A percentile compares a stretch with the other conserved stretches of the same genome.
Conservation (phyloP, 2,113 vertebrate species). For the Psephotus haematonotus region DNA sequence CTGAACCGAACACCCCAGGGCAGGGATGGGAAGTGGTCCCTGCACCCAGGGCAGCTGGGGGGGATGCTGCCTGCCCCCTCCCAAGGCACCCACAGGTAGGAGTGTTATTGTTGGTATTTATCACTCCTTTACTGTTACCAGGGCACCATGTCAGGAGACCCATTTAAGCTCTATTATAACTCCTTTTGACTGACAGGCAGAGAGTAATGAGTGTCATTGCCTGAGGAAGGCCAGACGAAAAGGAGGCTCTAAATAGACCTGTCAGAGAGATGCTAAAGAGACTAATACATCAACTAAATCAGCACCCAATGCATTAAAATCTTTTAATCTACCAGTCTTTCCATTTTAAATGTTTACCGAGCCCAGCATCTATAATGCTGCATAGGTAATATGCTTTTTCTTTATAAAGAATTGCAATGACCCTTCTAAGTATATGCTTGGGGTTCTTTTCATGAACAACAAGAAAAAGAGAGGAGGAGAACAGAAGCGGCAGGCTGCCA, state of each 20-base stretch:
- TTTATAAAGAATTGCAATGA: slow-evolving; percentile 32
- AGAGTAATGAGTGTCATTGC: slow-evolving; percentile 11
- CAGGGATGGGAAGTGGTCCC: not conserved
- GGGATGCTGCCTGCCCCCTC: not conserved
- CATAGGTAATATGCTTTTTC: not conserved
- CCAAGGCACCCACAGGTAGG: not conserved
- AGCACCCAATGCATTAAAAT: not conserved
- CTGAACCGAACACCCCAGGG: not conserved
- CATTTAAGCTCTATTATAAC: not conserved
- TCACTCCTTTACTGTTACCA: not conserved
- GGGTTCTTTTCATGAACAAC: slow-evolving; percentile 53
- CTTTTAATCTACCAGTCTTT: not conserved
- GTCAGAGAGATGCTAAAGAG: slow-evolving; percentile 34
- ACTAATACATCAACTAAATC: not conserved
- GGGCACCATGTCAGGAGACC: not conserved
- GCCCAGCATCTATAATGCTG: not conserved
- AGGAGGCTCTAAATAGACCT: slow-evolving; percentile 31
- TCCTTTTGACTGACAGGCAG: slow-evolving; percentile 17
- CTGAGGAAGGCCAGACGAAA: not conserved
- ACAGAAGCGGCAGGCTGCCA: slow-evolving; percentile 58
- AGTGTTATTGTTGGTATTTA: not conserved
- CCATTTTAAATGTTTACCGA: slow-evolving; percentile 35
- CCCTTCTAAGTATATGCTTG: not conserved
- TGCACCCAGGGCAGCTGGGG: no score
- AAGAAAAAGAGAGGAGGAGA: slow-evolving; percentile 56